These are phyloP conservation scores for Cariama cristata DNA, from an alignment of 2,113 vertebrate genomes.

Conservation along the genomic window DNA sequence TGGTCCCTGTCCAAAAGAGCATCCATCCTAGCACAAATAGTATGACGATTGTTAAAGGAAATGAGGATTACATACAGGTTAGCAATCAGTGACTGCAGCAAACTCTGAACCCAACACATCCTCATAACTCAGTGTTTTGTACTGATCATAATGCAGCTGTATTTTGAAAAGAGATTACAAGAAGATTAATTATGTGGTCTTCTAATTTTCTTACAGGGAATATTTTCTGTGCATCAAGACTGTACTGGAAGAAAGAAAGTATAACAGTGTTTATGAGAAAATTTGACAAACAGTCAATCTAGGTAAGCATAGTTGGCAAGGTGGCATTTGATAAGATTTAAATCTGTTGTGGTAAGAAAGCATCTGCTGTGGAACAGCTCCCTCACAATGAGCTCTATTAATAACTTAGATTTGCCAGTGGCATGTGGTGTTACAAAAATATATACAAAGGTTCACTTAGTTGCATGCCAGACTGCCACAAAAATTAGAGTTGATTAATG, in stretches of 20 bases:
- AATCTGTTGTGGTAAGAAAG: conserved; percentile 42
- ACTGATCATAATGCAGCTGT: not conserved
- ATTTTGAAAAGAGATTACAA: not conserved
- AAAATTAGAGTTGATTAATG: conserved; percentile 34
- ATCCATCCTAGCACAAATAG: not conserved
- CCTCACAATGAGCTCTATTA: conserved; percentile 38
- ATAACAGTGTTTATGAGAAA: not conserved
- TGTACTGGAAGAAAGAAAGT: not conserved
- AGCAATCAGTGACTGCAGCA: not conserved
- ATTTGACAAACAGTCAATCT: not conserved
- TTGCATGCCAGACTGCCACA: not conserved
- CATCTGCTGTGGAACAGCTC: conserved; percentile 19
- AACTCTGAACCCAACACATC: not conserved
- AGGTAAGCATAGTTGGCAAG: conserved; percentile 4
- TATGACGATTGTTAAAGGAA: not conserved
- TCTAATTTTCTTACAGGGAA: not conserved
- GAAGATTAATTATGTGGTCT: not conserved
- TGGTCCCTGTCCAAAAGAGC: not conserved
- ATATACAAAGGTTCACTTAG: conserved; percentile 33
- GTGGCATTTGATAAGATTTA: conserved; percentile 35
- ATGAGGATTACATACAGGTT: not conserved
- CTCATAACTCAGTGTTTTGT: not conserved
- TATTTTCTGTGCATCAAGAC: not conserved
- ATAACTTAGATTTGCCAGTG: conserved; percentile 3
- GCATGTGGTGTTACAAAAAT: conserved; percentile 44